phyloP scores from a whole-genome alignment of 2,888 invertebrate species.

The Reticulitermes lucifugus region DNA sequence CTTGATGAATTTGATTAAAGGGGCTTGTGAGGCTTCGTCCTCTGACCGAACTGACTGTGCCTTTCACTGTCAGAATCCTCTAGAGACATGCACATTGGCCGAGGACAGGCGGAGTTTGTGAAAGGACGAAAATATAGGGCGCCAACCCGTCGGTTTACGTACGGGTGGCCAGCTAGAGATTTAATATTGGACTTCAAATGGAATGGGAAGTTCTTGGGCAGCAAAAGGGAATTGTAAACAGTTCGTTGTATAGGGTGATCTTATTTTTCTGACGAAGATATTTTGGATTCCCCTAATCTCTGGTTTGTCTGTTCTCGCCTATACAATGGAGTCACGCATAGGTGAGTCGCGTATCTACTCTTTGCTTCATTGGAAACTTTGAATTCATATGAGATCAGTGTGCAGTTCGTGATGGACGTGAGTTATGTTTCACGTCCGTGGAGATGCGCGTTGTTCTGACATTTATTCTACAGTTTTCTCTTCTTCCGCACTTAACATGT shows the following conservation, averaged over 20 bases:
- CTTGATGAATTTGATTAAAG: background rate
- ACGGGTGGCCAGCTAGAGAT: background rate
- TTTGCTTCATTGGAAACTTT: no score
- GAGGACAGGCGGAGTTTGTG: background rate
- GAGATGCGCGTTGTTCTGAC: no score
- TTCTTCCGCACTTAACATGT: no score
- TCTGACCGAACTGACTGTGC: background rate
- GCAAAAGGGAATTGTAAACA: background rate
- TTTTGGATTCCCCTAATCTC: no score
- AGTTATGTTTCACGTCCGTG: no score
- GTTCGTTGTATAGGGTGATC: background rate
- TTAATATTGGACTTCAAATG: constrained; percentile 14
- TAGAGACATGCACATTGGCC: background rate
- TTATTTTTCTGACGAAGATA: background rate
- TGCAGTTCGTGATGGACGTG: no score
- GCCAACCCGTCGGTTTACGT: background rate
- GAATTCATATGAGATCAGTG: no score
- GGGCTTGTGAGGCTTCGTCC: background rate
- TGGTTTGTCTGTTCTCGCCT: no score
- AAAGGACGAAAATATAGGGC: background rate
- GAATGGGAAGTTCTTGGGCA: background rate
- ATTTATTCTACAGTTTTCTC: no score
- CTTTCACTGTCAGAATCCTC: background rate
- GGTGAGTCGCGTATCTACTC: no score
- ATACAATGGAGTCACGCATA: no score